Percentiles rank a stretch among this genome's conserved stretches.
Conservation (phyloP, 2,797 vertebrate genomes). For the Chelidonichthys spinosus region DNA sequence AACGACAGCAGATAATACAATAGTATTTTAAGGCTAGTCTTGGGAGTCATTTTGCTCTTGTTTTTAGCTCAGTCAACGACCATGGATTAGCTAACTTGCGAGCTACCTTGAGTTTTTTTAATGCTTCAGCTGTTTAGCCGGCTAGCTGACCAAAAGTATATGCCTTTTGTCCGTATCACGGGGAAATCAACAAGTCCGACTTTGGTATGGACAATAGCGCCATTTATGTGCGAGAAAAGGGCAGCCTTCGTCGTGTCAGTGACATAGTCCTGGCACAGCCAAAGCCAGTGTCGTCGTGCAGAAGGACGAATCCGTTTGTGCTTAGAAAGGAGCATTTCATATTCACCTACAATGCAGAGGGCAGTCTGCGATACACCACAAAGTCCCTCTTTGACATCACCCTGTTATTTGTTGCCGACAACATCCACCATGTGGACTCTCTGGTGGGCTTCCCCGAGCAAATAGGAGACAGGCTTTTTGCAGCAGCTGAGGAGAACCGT, state of each 20-base stretch:
- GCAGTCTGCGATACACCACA: constrained; percentile 91
- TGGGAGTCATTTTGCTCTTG: rapidly evolving
- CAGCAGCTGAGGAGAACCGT: constrained; percentile 90
- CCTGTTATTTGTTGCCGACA: constrained; percentile 91
- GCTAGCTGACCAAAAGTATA: constrained; percentile 1
- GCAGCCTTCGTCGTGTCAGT: constrained; percentile 85
- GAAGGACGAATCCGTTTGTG: constrained; percentile 78
- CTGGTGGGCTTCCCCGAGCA: constrained; percentile 96
- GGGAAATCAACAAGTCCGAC: constrained; percentile 25
- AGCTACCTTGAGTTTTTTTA: neutral
- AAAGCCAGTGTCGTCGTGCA: constrained; percentile 68
- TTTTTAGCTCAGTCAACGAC: neutral
- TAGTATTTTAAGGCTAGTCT: neutral
- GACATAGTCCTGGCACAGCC: constrained; percentile 73
- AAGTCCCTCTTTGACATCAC: constrained; percentile 93
- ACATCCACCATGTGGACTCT: constrained; percentile 94
- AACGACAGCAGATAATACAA: neutral
- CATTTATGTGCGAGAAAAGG: constrained; percentile 91
- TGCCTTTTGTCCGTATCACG: neutral
- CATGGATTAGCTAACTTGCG: constrained; percentile 16
- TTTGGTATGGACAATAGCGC: constrained; percentile 66
- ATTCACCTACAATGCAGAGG: constrained; percentile 93
- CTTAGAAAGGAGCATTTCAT: constrained; percentile 91
- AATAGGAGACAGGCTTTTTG: constrained; percentile 93
- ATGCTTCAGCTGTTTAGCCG: neutral